Base-by-base conservation (phyloP, 2,888 invertebrate species). In the Griposia aprilina region DNA sequence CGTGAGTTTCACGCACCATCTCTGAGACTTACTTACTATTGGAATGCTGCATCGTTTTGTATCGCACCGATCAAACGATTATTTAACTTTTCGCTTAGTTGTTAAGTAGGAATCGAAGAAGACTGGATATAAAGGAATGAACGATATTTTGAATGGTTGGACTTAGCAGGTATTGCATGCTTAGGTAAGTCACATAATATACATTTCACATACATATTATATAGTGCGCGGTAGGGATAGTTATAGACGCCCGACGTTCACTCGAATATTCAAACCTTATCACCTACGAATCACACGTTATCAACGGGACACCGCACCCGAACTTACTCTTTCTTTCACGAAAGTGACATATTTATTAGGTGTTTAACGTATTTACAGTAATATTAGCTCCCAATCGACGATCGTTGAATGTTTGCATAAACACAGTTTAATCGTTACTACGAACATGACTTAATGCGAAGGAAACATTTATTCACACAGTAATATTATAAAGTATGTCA, bases 91-190 rank as follows among this genome's bases (percentile, higher is more conserved):
- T 81, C 76, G 78, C 76, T 84, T 90, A 90, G 85, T 76, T 82
- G 70, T 86, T 93, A 92, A 91, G 90, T 91, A 90, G 90, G 92
- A 93, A 93, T 91, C 90, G 90, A 90, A 90, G 91, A 94, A 94
- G 94, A 94, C 94, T 94, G 94, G 93, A 87, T 86, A 89, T 83
- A 90, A 72, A 91, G 90, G 91, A 88, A 84, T 89, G 91, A 86
- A 81, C 72, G 87, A 88, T 86, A 88, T 90, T 86, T 87, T 84
- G 84, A 81, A 87, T 87, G 89, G 72, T 89, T 87, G 90, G 90
- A 73, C 75, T 85, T 88, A 90, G 82, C 78, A 74, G 78, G 63
- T 90, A 90, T 80, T 90, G 90, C 90, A 89, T 90, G 87, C 75
- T 74, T 90, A 90, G 84, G 69, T 90, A 87, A 87, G 81, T 65